Base-by-base conservation (phyloP, 2,797 vertebrate genomes). In the Gadopsis marmoratus region DNA sequence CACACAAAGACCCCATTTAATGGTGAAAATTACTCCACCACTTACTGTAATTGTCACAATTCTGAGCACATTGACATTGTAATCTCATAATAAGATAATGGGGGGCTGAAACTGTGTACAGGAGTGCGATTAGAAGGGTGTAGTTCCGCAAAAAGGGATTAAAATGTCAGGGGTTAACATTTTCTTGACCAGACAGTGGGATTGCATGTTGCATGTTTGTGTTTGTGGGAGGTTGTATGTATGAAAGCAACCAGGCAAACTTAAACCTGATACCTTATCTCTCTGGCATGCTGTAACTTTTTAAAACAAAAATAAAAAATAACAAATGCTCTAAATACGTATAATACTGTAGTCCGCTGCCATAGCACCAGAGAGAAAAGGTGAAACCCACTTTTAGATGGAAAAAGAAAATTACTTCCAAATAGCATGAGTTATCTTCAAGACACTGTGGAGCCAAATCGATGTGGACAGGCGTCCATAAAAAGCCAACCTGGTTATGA, bases 11-110 rank as follows among this genome's bases (percentile, higher is more conserved):
- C 35, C 76, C 84, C 88, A 86, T 94, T 93, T 93, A 88, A 91
- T 81, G 68, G 64, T 0, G 80, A 85, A 94, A 93, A 93, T 92
- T 88, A 91, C 92, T 90, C 76, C 84, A 78, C 74, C 91, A 92
- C 91, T 95, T 92, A 94, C 82, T 77, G 90, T 93, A 94, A 94
- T 94, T 91, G 92, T 92, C 90, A 93, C 89, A 89, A 75, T 89
- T 91, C 84, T 89, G 84, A 90, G 89, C 88, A 76, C 91, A 91
- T 74, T 92, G 91, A 92, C 90, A 90, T 87, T 93, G 93, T 94
- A 93, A 94, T 95, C 94, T 92, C 88, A 91, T 95, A 94, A 94
- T 93, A 88, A 89, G 91, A 85, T 95, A 94, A 94, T 95, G 79
- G 90, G 75, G 72, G 80, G 72, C 78, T 81, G 90, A 91, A 93